phyloP scores from a whole-genome alignment of 2,888 invertebrate genomes.

The Patella ulyssiponensis region DNA sequence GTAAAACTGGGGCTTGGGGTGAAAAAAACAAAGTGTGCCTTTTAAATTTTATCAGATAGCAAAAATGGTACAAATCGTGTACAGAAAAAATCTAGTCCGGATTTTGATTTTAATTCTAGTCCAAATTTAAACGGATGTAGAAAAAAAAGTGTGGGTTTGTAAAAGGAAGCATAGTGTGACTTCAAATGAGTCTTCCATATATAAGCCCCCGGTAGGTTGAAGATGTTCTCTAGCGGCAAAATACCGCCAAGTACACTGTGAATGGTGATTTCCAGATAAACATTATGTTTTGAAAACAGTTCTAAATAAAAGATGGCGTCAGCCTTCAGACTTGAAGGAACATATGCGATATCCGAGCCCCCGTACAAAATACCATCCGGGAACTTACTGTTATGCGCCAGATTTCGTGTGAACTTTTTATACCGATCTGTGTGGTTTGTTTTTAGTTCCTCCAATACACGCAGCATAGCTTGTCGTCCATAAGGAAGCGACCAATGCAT shows the following conservation, averaged over 20 bases:
- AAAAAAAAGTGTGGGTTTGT: background rate
- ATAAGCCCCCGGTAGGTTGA: background rate
- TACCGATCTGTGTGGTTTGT: background rate
- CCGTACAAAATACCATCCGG: slow-evolving; percentile 2
- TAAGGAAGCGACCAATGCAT: background rate
- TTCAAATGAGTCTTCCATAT: background rate
- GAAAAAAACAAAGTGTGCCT: too few relatives aligned
- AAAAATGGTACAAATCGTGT: background rate
- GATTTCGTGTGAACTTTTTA: background rate
- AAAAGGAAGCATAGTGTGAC: background rate
- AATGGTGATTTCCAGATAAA: background rate
- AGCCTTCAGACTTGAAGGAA: background rate
- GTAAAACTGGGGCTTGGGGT: too few relatives aligned
- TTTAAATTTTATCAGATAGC: background rate
- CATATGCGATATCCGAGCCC: background rate
- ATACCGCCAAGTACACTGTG: background rate
- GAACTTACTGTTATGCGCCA: background rate
- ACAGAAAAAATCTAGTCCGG: background rate
- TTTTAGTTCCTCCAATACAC: background rate
- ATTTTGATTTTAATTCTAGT: background rate
- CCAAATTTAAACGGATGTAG: background rate
- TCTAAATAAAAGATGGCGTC: background rate
- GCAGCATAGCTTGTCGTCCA: background rate
- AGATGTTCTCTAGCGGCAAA: background rate
- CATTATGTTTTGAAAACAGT: background rate